Conservation (phyloP, 2,113 vertebrate species). For the Melierax canorus region DNA sequence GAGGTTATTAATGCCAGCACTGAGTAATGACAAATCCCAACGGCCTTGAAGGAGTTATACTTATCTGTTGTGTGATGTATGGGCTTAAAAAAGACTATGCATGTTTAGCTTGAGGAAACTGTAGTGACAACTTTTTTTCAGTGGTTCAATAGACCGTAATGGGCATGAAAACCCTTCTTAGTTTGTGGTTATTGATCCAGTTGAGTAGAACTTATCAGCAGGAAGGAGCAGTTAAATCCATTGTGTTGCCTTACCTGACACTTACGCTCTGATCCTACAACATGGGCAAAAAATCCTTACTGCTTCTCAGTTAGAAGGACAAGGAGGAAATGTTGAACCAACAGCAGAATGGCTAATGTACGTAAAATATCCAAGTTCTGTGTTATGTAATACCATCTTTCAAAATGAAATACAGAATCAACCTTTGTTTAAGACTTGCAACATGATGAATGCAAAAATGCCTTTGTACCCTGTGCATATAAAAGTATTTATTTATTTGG, state of each 20-base stretch:
- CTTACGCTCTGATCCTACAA: background rate
- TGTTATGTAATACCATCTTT: background rate
- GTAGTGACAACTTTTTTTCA: background rate
- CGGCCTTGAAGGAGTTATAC: background rate
- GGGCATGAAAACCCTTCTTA: background rate
- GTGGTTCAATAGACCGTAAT: background rate
- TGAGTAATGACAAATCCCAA: background rate
- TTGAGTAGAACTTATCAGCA: background rate
- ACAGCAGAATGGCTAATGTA: background rate
- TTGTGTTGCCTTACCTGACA: background rate
- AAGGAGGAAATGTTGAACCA: background rate
- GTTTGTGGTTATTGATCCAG: conserved; percentile 16
- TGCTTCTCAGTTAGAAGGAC: background rate
- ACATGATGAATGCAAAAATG: background rate
- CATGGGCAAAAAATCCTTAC: background rate
- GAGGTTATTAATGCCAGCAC: background rate
- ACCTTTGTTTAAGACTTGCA: background rate
- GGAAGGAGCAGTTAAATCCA: conserved; percentile 14
- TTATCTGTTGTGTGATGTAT: background rate
- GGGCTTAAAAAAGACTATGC: background rate
- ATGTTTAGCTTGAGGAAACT: background rate
- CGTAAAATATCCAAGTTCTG: background rate
- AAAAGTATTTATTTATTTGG: background rate
- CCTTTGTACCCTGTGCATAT: background rate
- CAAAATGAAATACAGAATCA: background rate